Conservation (phyloP, 92 coral and sea anemone species). For the Anthopleura xanthogrammica region DNA sequence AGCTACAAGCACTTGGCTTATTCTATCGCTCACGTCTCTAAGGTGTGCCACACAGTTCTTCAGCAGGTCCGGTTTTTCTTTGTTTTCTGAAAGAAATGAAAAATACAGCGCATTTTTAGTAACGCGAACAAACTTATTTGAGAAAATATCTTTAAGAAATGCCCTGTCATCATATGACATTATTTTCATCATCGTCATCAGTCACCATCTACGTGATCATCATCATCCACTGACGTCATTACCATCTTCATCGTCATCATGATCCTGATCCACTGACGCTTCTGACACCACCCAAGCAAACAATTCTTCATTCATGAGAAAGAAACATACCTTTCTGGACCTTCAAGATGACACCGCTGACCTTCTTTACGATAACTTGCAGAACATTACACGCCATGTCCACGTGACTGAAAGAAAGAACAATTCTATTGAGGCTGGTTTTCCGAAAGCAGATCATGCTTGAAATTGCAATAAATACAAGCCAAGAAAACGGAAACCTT, state of each 20-base stretch:
- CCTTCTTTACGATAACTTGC: conserved; percentile 64
- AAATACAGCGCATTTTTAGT: background rate
- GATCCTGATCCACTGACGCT: no score
- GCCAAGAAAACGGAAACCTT: background rate
- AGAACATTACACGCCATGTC: conserved; percentile 78
- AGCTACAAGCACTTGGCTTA: conserved; percentile 40
- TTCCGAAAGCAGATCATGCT: no score
- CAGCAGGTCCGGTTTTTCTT: conserved; percentile 48
- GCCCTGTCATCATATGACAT: no score
- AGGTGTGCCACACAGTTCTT: conserved; percentile 54
- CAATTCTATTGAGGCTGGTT: background rate
- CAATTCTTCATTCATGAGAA: no score
- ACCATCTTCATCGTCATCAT: no score
- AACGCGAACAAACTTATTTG: background rate
- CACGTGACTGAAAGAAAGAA: conserved; percentile 58
- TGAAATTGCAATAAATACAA: no score
- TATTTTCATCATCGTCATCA: no score
- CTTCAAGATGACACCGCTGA: conserved; percentile 49
- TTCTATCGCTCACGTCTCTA: conserved; percentile 50
- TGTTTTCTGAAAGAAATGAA: conserved; percentile 32
- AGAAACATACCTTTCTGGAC: conserved; percentile 56
- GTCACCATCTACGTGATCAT: no score
- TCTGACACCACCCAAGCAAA: no score
- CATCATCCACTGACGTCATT: no score
- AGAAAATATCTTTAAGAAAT: background rate